A percentile compares a stretch with the other conserved stretches of the same genome.
Conservation (phyloP, 2,797 vertebrate genomes). For the Helostoma temminkii region DNA sequence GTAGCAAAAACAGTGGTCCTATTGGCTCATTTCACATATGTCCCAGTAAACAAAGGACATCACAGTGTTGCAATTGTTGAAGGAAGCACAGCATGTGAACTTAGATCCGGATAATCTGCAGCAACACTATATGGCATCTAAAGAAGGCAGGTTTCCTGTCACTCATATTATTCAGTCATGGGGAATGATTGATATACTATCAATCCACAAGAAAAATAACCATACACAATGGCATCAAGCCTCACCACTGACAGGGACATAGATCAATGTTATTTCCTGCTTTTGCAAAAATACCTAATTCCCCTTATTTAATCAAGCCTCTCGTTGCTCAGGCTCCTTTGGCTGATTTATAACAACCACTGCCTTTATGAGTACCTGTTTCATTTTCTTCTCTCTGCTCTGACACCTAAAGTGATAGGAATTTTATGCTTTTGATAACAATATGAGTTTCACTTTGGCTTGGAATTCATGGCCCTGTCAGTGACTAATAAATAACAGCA, state of each 20-base stretch:
- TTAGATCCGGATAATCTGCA: slow-evolving; percentile 37
- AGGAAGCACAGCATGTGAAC: slow-evolving; percentile 26
- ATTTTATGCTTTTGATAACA: slow-evolving; percentile 87
- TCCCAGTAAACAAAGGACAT: slow-evolving; percentile 61
- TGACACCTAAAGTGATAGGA: slow-evolving; percentile 88
- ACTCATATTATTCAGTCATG: slow-evolving; percentile 55
- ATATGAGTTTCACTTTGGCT: slow-evolving; percentile 85
- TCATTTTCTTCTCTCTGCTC: slow-evolving; percentile 82
- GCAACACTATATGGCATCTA: slow-evolving; percentile 9
- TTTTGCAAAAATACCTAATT: slow-evolving; percentile 85
- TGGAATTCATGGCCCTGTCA: slow-evolving; percentile 81
- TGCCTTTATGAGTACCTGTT: slow-evolving; percentile 86
- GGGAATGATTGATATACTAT: slow-evolving; percentile 66
- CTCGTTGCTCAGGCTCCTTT: slow-evolving; percentile 48
- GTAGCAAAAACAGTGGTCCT: slow-evolving; percentile 42
- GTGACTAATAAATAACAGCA: slow-evolving; percentile 78
- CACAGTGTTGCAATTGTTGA: slow-evolving; percentile 45
- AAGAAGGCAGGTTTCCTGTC: slow-evolving; percentile 30
- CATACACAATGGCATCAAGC: slow-evolving; percentile 71
- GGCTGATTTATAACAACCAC: slow-evolving; percentile 76
- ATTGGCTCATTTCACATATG: slow-evolving; percentile 62
- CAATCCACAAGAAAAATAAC: slow-evolving; percentile 67
- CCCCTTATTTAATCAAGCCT: slow-evolving; percentile 84
- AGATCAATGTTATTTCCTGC: slow-evolving; percentile 83
- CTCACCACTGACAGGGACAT: slow-evolving; percentile 72